Evolutionary conservation across 2,888 invertebrate genomes (phyloP).

Genomic region (Podotricha telesiphe): DNA sequence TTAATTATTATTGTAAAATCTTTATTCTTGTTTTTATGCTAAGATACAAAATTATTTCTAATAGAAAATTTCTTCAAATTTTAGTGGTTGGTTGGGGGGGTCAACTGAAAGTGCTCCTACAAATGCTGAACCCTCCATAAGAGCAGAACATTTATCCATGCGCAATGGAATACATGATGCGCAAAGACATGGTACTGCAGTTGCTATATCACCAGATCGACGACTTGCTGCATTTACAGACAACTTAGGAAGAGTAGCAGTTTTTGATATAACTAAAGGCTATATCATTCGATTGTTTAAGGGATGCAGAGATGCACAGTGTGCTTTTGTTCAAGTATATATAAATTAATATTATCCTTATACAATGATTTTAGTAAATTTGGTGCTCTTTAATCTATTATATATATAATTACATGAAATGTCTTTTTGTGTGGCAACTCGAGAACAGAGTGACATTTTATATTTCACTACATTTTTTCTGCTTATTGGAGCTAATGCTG

Average conservation of each 20-base stretch:
- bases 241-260: slow-evolving; percentile 92
- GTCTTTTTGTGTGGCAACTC: too few relatives aligned
- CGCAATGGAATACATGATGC: slow-evolving; percentile 92
- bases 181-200: slow-evolving; percentile 86
- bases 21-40: background rate
- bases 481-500: too few relatives aligned
- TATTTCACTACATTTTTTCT: too few relatives aligned
- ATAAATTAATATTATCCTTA: background rate
- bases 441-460: too few relatives aligned
- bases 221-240: slow-evolving; percentile 92
- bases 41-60: slow-evolving; percentile 7
- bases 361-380: too few relatives aligned
- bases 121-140: slow-evolving; percentile 78
- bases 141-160: slow-evolving; percentile 89
- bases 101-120: slow-evolving; percentile 59
- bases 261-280: slow-evolving; percentile 92
- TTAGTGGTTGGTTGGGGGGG: slow-evolving; percentile 74
- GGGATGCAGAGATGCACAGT: slow-evolving; percentile 97
- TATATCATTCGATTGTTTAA: slow-evolving; percentile 94
- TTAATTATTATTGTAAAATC: background rate
- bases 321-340: slow-evolving; percentile 93
- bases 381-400: too few relatives aligned
- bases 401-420: too few relatives aligned
- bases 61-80: slow-evolving; percentile 21
- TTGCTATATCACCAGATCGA: slow-evolving; percentile 91